Evolutionary conservation across 2,888 invertebrate species (phyloP).

Genomic region (Mythimna pallens): DNA sequence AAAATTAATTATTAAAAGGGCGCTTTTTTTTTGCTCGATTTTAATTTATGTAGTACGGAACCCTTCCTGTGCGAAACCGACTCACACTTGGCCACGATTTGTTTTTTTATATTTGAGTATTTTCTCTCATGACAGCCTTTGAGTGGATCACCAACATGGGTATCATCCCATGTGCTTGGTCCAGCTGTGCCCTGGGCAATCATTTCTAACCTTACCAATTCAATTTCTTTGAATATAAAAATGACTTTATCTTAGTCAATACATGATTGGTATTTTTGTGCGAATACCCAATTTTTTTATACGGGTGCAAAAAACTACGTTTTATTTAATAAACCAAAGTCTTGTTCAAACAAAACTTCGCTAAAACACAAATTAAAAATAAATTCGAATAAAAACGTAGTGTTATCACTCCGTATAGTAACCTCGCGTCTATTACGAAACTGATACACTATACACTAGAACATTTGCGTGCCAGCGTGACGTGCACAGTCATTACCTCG

Average conservation of each 20-base stretch:
- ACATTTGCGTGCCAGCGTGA: constrained; percentile 69
- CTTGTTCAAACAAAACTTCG: background rate
- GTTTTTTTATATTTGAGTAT: background rate
- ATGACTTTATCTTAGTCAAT: background rate
- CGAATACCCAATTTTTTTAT: background rate
- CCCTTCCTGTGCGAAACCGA: too few species aligned
- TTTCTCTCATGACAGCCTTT: background rate
- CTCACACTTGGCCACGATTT: too few species aligned
- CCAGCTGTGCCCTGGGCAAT: background rate
- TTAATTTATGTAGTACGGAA: too few species aligned
- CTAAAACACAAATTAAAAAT: background rate
- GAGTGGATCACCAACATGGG: too few species aligned
- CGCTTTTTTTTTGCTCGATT: too few species aligned
- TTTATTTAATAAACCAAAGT: background rate
- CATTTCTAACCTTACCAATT: background rate
- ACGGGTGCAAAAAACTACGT: background rate
- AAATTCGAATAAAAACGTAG: constrained; percentile 39
- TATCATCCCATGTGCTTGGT: background rate
- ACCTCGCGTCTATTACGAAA: constrained; percentile 71
- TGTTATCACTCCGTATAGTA: constrained; percentile 61
- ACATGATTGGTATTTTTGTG: background rate
- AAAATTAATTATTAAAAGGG: too few species aligned
- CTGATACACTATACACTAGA: constrained; percentile 57
- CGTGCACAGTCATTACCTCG: constrained; percentile 73
- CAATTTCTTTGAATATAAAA: too few species aligned